phyloP scores from a whole-genome alignment of 2,113 vertebrate species.

The Bucco capensis region DNA sequence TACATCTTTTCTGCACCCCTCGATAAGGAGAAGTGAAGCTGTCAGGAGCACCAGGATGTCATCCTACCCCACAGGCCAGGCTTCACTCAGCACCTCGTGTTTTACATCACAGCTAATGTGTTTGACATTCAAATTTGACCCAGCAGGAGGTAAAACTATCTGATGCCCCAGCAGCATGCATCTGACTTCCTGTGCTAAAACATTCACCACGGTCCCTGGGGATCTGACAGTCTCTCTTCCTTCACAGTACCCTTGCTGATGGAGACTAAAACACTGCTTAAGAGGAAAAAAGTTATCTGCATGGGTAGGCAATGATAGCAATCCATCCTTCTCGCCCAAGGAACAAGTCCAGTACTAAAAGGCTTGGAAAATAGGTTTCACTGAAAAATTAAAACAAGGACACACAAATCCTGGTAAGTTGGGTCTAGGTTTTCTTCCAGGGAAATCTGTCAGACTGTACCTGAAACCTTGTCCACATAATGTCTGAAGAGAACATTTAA shows the following conservation, averaged over 20 bases:
- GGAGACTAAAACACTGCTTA: background rate
- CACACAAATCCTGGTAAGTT: background rate
- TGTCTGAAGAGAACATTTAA: background rate
- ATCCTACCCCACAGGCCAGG: constrained; percentile 10
- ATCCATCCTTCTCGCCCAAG: background rate
- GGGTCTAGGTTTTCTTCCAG: background rate
- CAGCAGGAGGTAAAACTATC: constrained; percentile 70
- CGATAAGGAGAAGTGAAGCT: constrained; percentile 41
- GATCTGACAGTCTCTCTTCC: background rate
- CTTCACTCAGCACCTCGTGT: constrained; percentile 67
- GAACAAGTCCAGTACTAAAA: background rate
- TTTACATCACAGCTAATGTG: constrained; percentile 64
- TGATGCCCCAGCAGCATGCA: constrained; percentile 68
- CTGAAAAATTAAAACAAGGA: background rate
- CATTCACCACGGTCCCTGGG: constrained; percentile 12
- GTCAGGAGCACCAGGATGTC: constrained; percentile 57
- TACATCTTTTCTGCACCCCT: constrained; percentile 61
- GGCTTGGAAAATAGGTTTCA: background rate
- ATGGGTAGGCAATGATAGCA: background rate
- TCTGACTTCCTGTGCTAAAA: constrained; percentile 73
- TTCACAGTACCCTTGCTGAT: background rate
- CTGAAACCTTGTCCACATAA: background rate
- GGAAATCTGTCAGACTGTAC: background rate
- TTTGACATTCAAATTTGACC: constrained; percentile 69
- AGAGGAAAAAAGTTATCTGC: background rate